These are phyloP conservation scores for Prenolepis imparis DNA, from an alignment of 2,888 invertebrate genomes.

Conservation along the genomic window DNA sequence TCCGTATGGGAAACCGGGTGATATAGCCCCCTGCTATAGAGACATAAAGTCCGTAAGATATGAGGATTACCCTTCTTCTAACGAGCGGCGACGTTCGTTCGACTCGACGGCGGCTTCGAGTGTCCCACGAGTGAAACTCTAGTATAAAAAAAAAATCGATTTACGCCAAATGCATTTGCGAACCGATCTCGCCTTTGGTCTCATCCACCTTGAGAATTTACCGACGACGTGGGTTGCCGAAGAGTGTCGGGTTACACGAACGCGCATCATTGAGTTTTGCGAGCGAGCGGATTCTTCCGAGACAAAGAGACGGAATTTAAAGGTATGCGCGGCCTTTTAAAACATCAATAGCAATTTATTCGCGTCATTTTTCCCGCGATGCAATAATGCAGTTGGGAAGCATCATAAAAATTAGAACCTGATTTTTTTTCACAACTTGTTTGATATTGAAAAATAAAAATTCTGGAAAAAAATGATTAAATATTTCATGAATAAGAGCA, in stretches of 20 bases:
- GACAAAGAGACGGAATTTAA: slow-evolving; percentile 25
- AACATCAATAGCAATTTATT: slow-evolving; percentile 11
- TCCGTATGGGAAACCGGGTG: slow-evolving; percentile 37
- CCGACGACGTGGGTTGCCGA: slow-evolving; percentile 30
- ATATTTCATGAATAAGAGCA: background rate
- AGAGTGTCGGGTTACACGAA: slow-evolving; percentile 49
- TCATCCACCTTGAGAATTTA: slow-evolving; percentile 46
- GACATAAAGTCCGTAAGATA: slow-evolving; percentile 78
- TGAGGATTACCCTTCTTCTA: slow-evolving; percentile 72
- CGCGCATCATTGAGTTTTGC: background rate
- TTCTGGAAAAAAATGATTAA: background rate
- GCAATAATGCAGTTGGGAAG: background rate
- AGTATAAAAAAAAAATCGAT: slow-evolving; percentile 62
- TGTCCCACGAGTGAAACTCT: slow-evolving; percentile 54
- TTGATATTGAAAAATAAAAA: background rate
- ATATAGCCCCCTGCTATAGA: slow-evolving; percentile 68
- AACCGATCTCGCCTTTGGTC: slow-evolving; percentile 39
- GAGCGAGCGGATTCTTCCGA: slow-evolving; percentile 2
- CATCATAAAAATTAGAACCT: background rate
- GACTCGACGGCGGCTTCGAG: slow-evolving; percentile 23
- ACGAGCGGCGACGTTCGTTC: slow-evolving; percentile 56
- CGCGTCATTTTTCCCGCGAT: background rate
- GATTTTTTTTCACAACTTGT: background rate
- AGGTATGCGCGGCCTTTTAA: background rate
- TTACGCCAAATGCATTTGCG: slow-evolving; percentile 59